Percentiles rank a stretch among this genome's conserved stretches.
phyloP scores from a whole-genome alignment of 2,113 vertebrate genomes.

The Rousettus leschenaultii region DNA sequence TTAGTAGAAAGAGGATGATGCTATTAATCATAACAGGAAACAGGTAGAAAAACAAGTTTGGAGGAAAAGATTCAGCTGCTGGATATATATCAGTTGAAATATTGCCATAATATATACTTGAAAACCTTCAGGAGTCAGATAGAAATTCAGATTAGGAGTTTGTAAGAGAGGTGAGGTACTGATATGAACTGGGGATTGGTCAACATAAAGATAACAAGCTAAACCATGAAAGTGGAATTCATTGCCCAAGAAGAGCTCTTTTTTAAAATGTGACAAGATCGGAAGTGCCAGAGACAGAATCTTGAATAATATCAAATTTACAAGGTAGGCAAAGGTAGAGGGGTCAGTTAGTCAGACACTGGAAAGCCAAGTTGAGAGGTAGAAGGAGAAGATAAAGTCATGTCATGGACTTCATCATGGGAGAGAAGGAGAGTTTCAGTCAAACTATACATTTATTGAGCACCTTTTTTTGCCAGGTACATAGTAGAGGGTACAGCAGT shows the following conservation, averaged over 20 bases:
- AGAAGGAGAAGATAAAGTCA: background rate
- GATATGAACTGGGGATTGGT: constrained; percentile 4
- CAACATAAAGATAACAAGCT: background rate
- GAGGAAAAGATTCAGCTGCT: constrained; percentile 15
- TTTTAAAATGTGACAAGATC: background rate
- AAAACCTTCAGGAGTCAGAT: constrained; percentile 38
- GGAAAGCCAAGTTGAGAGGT: background rate
- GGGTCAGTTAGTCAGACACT: background rate
- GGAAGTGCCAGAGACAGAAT: background rate
- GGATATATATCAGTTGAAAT: constrained; percentile 27
- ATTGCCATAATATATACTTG: constrained; percentile 27
- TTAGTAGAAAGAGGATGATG: background rate
- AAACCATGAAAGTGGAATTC: background rate
- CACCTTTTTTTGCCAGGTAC: background rate
- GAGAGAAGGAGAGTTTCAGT: background rate
- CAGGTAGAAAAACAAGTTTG: constrained; percentile 1
- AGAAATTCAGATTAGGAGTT: constrained; percentile 12
- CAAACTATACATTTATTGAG: background rate
- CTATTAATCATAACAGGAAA: constrained; percentile 18
- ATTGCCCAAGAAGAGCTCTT: background rate
- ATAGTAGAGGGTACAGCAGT: background rate
- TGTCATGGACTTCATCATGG: background rate
- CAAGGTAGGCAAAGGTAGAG: background rate
- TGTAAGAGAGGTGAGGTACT: constrained; percentile 8
- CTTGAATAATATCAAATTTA: background rate